Base-by-base conservation (phyloP, 2,113 vertebrate species). In the Vulpes ferrilata region DNA sequence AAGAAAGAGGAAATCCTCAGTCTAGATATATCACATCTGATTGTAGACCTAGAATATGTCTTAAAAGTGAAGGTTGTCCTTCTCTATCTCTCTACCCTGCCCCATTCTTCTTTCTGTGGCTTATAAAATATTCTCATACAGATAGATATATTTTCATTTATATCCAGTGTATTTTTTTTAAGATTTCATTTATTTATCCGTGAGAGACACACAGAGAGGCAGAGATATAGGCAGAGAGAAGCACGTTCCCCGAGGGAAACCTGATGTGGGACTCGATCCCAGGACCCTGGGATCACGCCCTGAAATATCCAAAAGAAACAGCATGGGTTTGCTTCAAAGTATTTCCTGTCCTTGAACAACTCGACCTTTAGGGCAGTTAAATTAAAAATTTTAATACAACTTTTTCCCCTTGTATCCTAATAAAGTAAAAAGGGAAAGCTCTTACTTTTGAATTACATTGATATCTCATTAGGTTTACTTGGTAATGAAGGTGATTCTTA, bases 371-470 rank as follows among this genome's bases (percentile, higher is more conserved):
- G 59, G 35, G 35, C 32, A 93, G 48, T 80, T 74, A 38, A 55
- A 81, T 81, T 43, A 32, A 62, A 25, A 43, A 30, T 78, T 96
- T 78, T 79, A 82, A 57, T 90, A 7, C 38, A 67, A 0, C 43
- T 88, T 69, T 95, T 92, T 74, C 88, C 67, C 38, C 78, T 89
- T 76, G 25, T 25, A 65, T 57, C 43, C 8, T 95, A 62, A n/a
- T 91, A 85, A 83, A 78, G 11, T 94, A 27, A 90, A 83, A 88
- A 87, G 85, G 30, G 43, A 88, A 67, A 78, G 20, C 60, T 86
- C 10, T 95, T 86, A 35, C 51, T 92, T 86, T 96, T 92, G 20
- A 62, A 69, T 74, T 69, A 55, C 7, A 23, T 20, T 95, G 35
- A 8, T 85, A 1, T 88, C 30, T 94, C 55, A 59, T 67, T 94